Conservation (phyloP, 92 coral and sea anemone genomes). For the Bergia sp. region DNA sequence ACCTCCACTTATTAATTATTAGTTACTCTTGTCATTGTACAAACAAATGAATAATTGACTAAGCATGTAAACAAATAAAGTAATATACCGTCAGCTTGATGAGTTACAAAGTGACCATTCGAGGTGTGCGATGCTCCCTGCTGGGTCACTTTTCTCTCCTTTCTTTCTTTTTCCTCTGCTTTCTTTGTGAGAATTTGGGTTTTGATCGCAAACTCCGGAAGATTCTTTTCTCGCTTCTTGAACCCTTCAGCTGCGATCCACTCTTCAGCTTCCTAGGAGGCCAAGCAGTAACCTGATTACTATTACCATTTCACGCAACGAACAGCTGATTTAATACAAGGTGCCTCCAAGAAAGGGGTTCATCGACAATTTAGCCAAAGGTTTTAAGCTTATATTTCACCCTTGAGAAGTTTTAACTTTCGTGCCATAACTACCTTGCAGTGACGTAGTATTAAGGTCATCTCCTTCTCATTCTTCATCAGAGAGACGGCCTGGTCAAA, state of each 20-base stretch:
- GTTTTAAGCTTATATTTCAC: too few relatives aligned
- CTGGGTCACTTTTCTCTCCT: conserved; percentile 61
- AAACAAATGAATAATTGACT: background rate
- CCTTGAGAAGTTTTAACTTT: background rate
- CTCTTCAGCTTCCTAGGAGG: conserved; percentile 67
- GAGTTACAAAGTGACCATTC: background rate
- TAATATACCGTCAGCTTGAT: background rate
- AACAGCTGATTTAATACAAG: background rate
- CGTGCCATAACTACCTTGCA: conserved; percentile 70
- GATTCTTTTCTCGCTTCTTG: conserved; percentile 58
- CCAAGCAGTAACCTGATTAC: background rate
- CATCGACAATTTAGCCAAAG: too few relatives aligned
- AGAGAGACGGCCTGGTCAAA: conserved; percentile 75
- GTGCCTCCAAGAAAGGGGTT: too few relatives aligned
- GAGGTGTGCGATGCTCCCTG: conserved; percentile 45
- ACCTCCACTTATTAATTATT: too few relatives aligned
- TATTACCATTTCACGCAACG: background rate
- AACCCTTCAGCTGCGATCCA: conserved; percentile 67
- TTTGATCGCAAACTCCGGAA: conserved; percentile 84
- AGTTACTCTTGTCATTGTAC: too few relatives aligned
- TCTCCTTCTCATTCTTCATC: conserved; percentile 80
- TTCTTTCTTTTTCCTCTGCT: conserved; percentile 73
- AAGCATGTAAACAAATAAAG: too few relatives aligned
- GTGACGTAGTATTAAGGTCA: conserved; percentile 78
- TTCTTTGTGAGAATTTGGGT: conserved; percentile 76